Evolutionary conservation across 2,888 invertebrate genomes (phyloP).

Genomic region (Mayetiola destructor): DNA sequence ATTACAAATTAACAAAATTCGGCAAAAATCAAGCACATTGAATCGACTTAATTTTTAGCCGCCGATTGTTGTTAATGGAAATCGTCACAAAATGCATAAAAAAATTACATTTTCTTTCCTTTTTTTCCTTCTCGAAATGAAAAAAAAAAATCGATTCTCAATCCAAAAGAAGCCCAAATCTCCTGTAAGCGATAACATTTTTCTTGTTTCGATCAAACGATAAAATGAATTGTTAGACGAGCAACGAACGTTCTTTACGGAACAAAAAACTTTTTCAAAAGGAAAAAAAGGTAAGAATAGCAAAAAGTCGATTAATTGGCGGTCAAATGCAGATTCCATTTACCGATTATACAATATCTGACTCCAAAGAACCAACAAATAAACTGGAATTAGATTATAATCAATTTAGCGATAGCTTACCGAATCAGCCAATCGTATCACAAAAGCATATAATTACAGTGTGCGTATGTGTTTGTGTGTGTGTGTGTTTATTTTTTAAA

Average conservation of each 20-base stretch:
- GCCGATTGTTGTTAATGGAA: not conserved
- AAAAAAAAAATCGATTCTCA: no score
- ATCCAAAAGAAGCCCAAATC: no score
- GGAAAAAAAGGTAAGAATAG: not conserved
- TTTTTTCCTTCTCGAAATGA: not conserved
- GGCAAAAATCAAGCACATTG: no score
- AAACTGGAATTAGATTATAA: no score
- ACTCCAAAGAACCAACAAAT: no score
- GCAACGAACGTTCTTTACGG: not conserved
- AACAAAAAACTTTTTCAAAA: not conserved
- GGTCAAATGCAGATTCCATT: not conserved
- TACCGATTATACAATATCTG: no score
- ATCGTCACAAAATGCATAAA: not conserved
- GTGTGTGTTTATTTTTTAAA: not conserved
- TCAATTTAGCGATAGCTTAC: not conserved
- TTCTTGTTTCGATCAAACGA: not conserved
- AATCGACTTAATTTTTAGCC: no score
- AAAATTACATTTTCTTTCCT: not conserved
- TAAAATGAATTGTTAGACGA: not conserved
- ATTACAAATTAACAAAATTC: no score
- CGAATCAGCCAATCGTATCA: not conserved
- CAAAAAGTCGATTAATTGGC: not conserved
- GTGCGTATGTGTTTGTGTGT: not conserved
- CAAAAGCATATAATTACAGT: not conserved
- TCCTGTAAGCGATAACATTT: no score